Percentiles rank a stretch among this genome's conserved stretches.
Conservation (phyloP, 2,797 vertebrate genomes). For the Lagothrix lagotricha region DNA sequence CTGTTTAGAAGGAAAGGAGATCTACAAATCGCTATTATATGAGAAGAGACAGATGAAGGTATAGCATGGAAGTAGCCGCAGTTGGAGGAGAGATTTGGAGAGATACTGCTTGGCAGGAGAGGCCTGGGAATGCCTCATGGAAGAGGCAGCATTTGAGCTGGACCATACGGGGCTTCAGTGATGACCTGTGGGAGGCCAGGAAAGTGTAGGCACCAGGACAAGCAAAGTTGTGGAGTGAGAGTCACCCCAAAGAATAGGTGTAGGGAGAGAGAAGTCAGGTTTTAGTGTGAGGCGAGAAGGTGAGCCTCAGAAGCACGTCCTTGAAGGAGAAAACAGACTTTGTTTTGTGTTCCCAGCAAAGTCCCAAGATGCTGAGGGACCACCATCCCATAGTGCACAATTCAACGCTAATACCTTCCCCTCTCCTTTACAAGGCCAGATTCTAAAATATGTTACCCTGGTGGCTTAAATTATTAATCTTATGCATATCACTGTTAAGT, state of each 20-base stretch:
- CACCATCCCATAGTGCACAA: not conserved
- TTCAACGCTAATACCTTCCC: rapidly evolving
- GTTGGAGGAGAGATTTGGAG: not conserved
- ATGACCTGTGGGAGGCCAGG: not conserved
- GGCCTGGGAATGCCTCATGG: not conserved
- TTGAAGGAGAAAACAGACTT: not conserved
- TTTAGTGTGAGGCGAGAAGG: not conserved
- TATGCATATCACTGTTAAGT: not conserved
- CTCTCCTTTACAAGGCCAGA: not conserved
- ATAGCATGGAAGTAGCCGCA: rapidly evolving
- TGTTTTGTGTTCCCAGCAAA: not conserved
- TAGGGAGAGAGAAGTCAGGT: not conserved
- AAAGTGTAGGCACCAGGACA: not conserved
- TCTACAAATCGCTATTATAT: not conserved
- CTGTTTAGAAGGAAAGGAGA: not conserved
- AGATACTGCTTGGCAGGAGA: not conserved
- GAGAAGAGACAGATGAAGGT: not conserved
- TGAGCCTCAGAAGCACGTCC: not conserved
- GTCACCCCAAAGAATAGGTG: not conserved
- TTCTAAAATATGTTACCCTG: not conserved
- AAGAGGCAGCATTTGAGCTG: not conserved
- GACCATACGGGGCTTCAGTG: not conserved
- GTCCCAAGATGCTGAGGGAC: too few relatives aligned
- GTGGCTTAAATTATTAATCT: not conserved
- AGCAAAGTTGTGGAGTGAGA: not conserved